Base-by-base conservation (phyloP, 2,797 vertebrate species). In the Bucorvus abyssinicus region DNA sequence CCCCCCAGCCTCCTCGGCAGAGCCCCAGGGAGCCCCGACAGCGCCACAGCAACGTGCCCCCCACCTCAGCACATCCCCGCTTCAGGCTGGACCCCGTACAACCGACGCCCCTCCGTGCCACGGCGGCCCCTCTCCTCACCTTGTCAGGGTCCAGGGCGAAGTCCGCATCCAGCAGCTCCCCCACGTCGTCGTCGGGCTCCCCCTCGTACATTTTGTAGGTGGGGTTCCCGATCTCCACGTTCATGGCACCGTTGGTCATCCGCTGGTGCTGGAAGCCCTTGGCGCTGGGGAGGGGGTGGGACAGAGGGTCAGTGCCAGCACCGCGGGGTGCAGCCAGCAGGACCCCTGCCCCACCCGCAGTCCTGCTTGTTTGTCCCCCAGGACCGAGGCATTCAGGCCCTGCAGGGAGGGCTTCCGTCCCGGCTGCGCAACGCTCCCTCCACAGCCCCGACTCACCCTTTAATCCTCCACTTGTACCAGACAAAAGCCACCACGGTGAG, bases 161-260 rank as follows among this genome's bases (percentile, higher is more conserved):
- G 96, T 99, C 99, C 0, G 99, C 98, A 2, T 99, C 99, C 96
- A 99, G 98, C 26, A 99, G 98, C 93, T 99, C 99, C 30, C 99
- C 99, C 1, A 98, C 99, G 0, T 99, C 99, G 1, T 99, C 99
- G 0, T 99, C 99, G 0, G 98, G 98, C 92, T 99, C 99, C 44
- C 99, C 99, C 88, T 99, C 99, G 1, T 99, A 99, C 98, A 99
- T 99, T 95, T 99, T 99, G 96, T 99, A 99, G 23, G 99, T 99
- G 12, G 99, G 99, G 87, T 99, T 99, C 67, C 99, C 99, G 0
- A 99, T 99, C 97, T 99, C 99, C 94, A 99, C 99, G 4, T 99
- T 99, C 98, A 99, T 99, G 95, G 99, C 98, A 40, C 99, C 99
- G 0, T 99, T 99, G 2, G 99, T 99, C 99, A 99, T 99, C 65